Evolutionary conservation across 1,140 invertebrate genomes (phyloP), one percentile per base, ranked within the genome.

Genomic region (Acromyrmex heyeri): DNA sequence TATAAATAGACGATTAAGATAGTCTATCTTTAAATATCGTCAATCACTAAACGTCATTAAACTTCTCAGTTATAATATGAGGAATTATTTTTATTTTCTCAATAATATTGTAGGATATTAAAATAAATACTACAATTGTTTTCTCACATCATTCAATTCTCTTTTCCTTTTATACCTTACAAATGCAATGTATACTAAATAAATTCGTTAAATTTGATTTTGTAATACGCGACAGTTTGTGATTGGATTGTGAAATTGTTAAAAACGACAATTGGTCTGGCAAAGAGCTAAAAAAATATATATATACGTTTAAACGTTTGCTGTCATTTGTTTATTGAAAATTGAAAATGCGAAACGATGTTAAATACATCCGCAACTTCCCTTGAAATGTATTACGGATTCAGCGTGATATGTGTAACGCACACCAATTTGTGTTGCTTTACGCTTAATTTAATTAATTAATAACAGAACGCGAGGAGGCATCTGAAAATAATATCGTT

Each of bases 361-460:
- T 61, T 75, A 70, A 61, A 75, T 73, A 50, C 79, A 70, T 75
- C n/a, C 69, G 27, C 55, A 48, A 83, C 50, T 34, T 30, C 79
- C 27, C 69, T 83, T 83, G 44, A 73, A 83, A 75, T 48, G 69
- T 83, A 75, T 83, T 83, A 75, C 24, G 69, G 24, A 83, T 73
- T 75, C 79, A 75, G 55, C 55, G 79, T 34, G 65, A 82, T 73
- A 50, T 21, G 69, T 21, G 55, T 69, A 75, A 83, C 55, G 69
- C 69, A 83, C 38, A 48, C 79, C 69, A 55, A 73, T 75, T 83
- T 75, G 57, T 73, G 69, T 27, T 75, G 70, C 69, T 83, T 83
- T 83, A 83, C 55, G 69, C 79, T 83, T 83, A 83, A 83, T 83
- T 83, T 83, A 83, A 83, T 83, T 83, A 83, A 83, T 83, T 83